Base-by-base conservation (phyloP, 2,888 invertebrate genomes). In the Leptarthrus brevirostris region DNA sequence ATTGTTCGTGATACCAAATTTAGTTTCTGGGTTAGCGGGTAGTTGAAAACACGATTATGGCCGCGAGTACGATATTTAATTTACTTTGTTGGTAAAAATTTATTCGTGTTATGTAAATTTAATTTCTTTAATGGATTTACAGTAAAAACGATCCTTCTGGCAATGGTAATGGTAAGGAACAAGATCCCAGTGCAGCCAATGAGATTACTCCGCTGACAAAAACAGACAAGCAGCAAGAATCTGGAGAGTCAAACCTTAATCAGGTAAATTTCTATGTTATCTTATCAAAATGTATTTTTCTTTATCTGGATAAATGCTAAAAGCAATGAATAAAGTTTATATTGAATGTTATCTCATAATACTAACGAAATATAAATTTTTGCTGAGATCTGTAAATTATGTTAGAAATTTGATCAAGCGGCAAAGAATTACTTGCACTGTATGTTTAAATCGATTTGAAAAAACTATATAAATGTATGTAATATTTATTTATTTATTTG, bases 211-310 rank as follows among this genome's bases (percentile, higher is more conserved):
- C 64, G 22, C 8, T 64, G 14, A 44, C 64, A 12, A 44, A 64
- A 44, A 14, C 12, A 18, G 64, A 8, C 36, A 64, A 64, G 16
- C 64, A 73, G 44, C 66, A 75, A 49, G 47, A 76, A 70, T 73
- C 71, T 44, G 76, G 72, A 72, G 76, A 76, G 72, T 73, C 74
- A 44, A 76, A 74, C 74, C 77, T 77, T 78, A 78, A 77, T 78
- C 78, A 78, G 75, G 78, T 78, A 75, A 78, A 77, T 78, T 77
- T 30, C 30, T 58, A 47, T 74, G 44, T 71, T 56, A 30, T 64
- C 74, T 72, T 73, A 75, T 73, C 73, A 66, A 47, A 20, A 14
- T 34, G n/a, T n/a, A 12, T 40, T 40, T 40, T n/a, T 22, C 14
- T 18, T 71, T 64, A 64, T 64, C 64, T 20, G 44, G 8, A 6